These are phyloP conservation scores for Arbacia lixula DNA, from an alignment of 53 echinoderm and acorn worm species.

Conservation along the genomic window DNA sequence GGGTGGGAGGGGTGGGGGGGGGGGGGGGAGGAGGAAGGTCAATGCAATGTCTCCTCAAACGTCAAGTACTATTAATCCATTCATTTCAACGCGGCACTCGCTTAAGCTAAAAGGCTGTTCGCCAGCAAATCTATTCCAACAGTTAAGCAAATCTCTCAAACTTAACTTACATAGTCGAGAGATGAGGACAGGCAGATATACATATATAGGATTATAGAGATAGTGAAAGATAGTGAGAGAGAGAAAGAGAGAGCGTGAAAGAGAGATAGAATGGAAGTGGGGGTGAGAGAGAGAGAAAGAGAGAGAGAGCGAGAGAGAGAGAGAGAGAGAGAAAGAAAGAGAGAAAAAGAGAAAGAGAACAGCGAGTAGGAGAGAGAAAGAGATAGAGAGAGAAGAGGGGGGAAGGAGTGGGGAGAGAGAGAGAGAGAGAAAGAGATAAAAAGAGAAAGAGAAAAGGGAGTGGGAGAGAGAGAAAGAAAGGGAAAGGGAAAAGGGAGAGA, in stretches of 20 bases:
- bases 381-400: neutral
- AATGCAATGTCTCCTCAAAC: too few species aligned
- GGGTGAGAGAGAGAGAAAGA: neutral
- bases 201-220: too few species aligned
- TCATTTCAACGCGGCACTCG: too few species aligned
- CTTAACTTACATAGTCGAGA: too few species aligned
- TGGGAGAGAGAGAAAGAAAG: neutral
- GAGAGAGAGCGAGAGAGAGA: neutral
- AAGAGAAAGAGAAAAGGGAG: neutral
- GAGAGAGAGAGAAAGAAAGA: neutral
- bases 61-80: too few species aligned
- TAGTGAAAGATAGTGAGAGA: too few species aligned
- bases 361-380: neutral
- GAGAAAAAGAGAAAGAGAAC: neutral
- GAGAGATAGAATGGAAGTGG: neutral
- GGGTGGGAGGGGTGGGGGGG: neutral
- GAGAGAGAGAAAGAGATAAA: neutral
- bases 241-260: too few species aligned
- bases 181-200: too few species aligned
- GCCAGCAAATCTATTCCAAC: too few species aligned
- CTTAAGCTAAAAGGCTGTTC: too few species aligned
- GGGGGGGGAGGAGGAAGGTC: too few species aligned
- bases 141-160: too few species aligned
- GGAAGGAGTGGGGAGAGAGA: neutral
- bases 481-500: neutral